Evolutionary conservation across 2,888 invertebrate genomes (phyloP), one percentile per base, ranked within the genome.

Genomic region (Drosophila limbata): DNA sequence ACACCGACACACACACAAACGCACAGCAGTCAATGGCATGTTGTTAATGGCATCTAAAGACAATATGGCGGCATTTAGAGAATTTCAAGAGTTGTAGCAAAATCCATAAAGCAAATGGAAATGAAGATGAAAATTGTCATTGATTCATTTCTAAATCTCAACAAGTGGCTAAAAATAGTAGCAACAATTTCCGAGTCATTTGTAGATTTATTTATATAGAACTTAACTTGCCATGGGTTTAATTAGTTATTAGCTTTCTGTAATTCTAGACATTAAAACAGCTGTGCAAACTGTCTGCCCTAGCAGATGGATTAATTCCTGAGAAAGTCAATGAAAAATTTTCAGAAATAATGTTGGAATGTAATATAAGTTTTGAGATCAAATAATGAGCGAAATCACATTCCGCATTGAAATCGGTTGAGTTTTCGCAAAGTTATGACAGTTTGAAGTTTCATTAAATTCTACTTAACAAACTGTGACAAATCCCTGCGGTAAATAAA

Each of bases 61-160:
- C 80, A 79, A 79, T 76, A 79, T 79, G 80, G 79, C 77, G 69
- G 67, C 68, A 67, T 72, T 75, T 72, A 33, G 66, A 50, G 73
- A 21, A 44, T 47, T n/a, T 60, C 60, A 56, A 70, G 55, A 63
- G 55, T 11, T 51, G 53, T 42, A 10, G 55, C 55, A 42, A 25
- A 28, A 51, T 9, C 39, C 42, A n/a, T 33, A 44, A 51, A 6
- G 57, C 69, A 51, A 73, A 64, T 64, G 55, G 51, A 60, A 64
- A 68, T 59, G 35, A 50, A 33, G 77, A 66, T 68, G 64, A 61
- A 66, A 64, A 70, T 65, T 40, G 47, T 57, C 63, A 74, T 69
- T 59, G 68, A 66, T 63, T 77, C 37, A 53, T 51, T 53, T 40
- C 19, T 17, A 52, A 57, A 21, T 28, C 44, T 60, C 78, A 76